Conservation (phyloP, 2,113 vertebrate genomes). For the Nematolebias whitei region DNA sequence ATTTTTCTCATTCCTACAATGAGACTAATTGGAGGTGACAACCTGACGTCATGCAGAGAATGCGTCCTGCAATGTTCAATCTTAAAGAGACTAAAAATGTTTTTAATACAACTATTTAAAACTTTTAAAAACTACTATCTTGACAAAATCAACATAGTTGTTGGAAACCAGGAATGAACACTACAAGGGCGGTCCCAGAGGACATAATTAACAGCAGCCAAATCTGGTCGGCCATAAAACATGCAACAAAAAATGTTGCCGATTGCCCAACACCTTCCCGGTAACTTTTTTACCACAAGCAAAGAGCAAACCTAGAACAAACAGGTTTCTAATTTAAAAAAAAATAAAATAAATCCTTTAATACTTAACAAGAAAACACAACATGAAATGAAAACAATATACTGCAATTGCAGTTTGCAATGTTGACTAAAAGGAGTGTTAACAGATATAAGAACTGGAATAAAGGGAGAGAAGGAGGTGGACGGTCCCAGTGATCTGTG, state of each 20-base stretch:
- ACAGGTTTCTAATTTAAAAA: neutral
- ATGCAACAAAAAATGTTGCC: conserved; percentile 12
- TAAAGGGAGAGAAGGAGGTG: neutral
- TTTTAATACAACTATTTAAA: neutral
- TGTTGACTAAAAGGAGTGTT: neutral
- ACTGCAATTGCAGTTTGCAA: neutral
- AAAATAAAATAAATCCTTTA: too few species aligned
- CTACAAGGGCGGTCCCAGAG: neutral
- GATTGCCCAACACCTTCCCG: conserved; percentile 32
- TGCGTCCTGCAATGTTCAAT: conserved; percentile 22
- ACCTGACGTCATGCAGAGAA: conserved; percentile 50
- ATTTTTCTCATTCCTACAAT: conserved; percentile 36
- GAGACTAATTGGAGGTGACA: conserved; percentile 58
- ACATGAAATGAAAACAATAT: neutral
- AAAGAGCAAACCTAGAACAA: conserved; percentile 10
- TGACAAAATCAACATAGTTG: neutral
- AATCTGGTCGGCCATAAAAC: neutral
- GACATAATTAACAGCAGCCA: conserved; percentile 21
- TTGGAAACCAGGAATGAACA: conserved; percentile 16
- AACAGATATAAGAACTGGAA: conserved; percentile 3
- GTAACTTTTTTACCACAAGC: neutral
- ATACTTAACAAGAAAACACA: conserved; percentile 28
- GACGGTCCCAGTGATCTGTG: too few species aligned
- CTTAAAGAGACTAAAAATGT: neutral
- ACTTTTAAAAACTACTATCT: neutral